Conservation (phyloP, 1,140 invertebrate species). For the Physella acuta region DNA sequence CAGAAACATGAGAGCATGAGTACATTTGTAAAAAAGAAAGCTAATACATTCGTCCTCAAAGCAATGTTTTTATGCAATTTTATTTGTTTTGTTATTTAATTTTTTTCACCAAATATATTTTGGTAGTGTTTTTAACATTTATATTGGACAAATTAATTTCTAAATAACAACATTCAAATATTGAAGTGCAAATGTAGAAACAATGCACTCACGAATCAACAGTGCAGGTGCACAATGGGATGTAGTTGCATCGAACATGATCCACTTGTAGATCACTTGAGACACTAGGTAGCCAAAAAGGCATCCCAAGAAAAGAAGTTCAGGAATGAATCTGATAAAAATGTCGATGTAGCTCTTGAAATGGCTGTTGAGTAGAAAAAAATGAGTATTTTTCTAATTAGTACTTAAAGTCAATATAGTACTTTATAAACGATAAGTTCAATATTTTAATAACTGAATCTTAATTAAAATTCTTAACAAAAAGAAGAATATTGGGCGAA, state of each 20-base stretch:
- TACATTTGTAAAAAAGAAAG: not conserved
- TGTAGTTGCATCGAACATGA: constrained; percentile 60
- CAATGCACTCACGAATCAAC: constrained; percentile 62
- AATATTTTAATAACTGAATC: too few species aligned
- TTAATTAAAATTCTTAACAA: not conserved
- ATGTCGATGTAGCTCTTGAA: constrained; percentile 78
- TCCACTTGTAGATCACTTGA: constrained; percentile 87
- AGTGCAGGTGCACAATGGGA: constrained; percentile 66
- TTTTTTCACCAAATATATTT: too few species aligned
- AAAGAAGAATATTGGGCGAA: not conserved
- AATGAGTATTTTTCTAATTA: too few species aligned
- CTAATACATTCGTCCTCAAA: too few species aligned
- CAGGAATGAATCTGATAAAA: constrained; percentile 88
- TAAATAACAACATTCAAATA: too few species aligned
- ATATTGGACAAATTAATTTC: too few species aligned
- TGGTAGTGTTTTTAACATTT: too few species aligned
- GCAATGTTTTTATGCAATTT: too few species aligned
- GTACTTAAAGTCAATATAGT: too few species aligned
- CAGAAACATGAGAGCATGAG: not conserved
- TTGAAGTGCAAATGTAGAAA: constrained; percentile 46
- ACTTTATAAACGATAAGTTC: too few species aligned
- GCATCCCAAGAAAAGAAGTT: constrained; percentile 84
- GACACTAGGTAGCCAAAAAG: constrained; percentile 92
- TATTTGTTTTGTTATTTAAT: too few species aligned
- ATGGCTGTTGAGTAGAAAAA: constrained; percentile 61